These are phyloP conservation scores for Progne subis DNA, from an alignment of 2,113 vertebrate species.

Conservation along the genomic window DNA sequence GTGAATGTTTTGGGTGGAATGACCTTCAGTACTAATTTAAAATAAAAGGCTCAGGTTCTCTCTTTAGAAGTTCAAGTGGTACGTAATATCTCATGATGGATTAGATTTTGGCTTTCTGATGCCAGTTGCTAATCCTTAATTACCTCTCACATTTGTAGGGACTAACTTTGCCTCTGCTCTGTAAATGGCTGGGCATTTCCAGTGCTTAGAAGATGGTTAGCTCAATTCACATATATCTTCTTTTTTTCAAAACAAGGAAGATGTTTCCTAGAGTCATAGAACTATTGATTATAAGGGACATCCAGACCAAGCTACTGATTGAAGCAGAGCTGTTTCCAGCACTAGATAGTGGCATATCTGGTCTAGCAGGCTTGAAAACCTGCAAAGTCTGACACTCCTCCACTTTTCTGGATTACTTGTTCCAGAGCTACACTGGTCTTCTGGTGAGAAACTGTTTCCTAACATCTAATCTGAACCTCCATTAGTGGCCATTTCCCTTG, in stretches of 20 bases:
- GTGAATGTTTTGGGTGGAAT: background rate
- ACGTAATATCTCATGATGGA: background rate
- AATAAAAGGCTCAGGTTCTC: background rate
- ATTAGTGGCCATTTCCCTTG: background rate
- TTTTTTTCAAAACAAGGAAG: background rate
- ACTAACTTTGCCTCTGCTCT: background rate
- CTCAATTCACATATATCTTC: background rate
- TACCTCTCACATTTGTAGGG: background rate
- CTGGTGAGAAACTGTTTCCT: background rate
- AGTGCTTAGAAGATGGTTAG: background rate
- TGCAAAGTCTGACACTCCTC: background rate
- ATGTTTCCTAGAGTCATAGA: background rate
- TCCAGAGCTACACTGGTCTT: background rate
- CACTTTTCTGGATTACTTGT: background rate
- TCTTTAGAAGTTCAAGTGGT: background rate
- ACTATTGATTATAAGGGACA: background rate
- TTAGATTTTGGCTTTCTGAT: background rate
- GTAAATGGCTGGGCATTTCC: background rate
- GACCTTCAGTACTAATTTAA: background rate
- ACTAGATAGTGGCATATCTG: background rate
- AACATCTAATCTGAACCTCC: background rate
- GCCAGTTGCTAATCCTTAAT: background rate
- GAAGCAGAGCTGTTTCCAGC: background rate
- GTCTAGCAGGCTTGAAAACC: background rate
- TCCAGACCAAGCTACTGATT: background rate